A percentile compares a stretch with the other conserved stretches of the same genome.
These are phyloP conservation scores for Trachythela sp. DNA, from an alignment of 64 coral and sea anemone genomes.

Conservation along the genomic window DNA sequence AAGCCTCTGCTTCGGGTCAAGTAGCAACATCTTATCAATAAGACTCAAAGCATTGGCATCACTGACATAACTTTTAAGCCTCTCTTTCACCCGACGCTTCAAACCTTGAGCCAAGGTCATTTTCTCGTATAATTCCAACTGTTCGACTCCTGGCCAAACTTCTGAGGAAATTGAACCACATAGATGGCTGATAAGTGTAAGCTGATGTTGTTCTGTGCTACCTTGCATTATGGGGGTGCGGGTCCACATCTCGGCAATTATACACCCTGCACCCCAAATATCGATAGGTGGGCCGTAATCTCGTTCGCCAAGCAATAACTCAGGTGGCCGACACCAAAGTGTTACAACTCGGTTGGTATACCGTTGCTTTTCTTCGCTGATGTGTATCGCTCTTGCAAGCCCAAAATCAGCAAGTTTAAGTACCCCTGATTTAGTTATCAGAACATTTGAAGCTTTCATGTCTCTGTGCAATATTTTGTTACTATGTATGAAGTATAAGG, in stretches of 20 bases:
- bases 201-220: constrained; percentile 87
- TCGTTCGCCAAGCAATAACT: constrained; percentile 83
- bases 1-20: constrained; percentile 78
- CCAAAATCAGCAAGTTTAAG: constrained; percentile 97
- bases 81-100: constrained; percentile 83
- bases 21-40: constrained; percentile 87
- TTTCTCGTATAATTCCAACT: constrained; percentile 81
- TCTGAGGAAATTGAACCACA: constrained; percentile 92
- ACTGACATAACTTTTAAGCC: constrained; percentile 75
- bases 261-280: constrained; percentile 96
- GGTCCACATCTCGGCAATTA: constrained; percentile 99
- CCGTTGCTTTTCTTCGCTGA: constrained; percentile 79
- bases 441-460: constrained; percentile 97
- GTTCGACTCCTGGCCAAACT: constrained; percentile 89
- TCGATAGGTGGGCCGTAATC: constrained; percentile 97
- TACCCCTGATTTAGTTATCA: constrained; percentile 94
- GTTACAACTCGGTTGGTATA: constrained; percentile 99
- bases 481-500: constrained; percentile 98
- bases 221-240: constrained; percentile 97
- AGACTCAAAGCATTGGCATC: constrained; percentile 80
- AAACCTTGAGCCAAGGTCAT: constrained; percentile 67
- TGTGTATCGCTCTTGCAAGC: constrained; percentile 82
- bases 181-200: constrained; percentile 74
- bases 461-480: constrained; percentile 98
- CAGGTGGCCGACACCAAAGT: constrained; percentile 90